Evolutionary conservation across 1,140 invertebrate genomes (phyloP), one percentile per base, ranked within the genome.

Genomic region (Macrotrachela quadricornifera): DNA sequence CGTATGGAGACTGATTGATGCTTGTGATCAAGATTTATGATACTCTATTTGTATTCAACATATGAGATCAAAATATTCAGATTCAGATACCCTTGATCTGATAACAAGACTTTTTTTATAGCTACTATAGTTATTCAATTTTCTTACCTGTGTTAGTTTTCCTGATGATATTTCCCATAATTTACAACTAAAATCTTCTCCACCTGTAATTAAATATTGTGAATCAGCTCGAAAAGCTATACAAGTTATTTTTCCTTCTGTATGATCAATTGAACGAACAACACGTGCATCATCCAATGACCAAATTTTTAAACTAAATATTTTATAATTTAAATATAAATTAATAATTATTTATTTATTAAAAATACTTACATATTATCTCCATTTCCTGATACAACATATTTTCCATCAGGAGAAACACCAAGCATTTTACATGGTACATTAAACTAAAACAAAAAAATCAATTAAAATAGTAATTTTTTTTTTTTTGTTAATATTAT

Each of bases 171-270:
- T 39, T 41, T 59, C 80, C 81, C 81, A 85, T 0, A 86, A 81
- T 71, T 85, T 85, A 0, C 85, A 69, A 3, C 82, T 85, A 77
- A 79, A 82, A 61, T 86, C 83, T 61, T 79, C 75, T 0, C 82
- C 85, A 0, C 83, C 83, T 0, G 82, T 85, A 41, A 85, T 81
- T 4, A 85, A 72, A 54, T 81, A 79, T 46, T 80, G 74, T 1
- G 80, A 82, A 64, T 85, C 82, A 1, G 78, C 76, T 3, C 81
- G 84, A 16, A 83, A 74, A 8, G 80, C 80, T 55, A 83, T 79
- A 62, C 82, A 85, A 0, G 80, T 82, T 47, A 86, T 80, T 40
- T 81, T 77, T 30, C 21, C 21, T 62, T 84, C 82, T 2, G 79
- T 80, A 65, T 86, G 83, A 50, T 78, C 80, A 0, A 86, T 79